These are phyloP conservation scores for Enteromius treurensis DNA, from an alignment of 2,797 vertebrate genomes.

Conservation along the genomic window DNA sequence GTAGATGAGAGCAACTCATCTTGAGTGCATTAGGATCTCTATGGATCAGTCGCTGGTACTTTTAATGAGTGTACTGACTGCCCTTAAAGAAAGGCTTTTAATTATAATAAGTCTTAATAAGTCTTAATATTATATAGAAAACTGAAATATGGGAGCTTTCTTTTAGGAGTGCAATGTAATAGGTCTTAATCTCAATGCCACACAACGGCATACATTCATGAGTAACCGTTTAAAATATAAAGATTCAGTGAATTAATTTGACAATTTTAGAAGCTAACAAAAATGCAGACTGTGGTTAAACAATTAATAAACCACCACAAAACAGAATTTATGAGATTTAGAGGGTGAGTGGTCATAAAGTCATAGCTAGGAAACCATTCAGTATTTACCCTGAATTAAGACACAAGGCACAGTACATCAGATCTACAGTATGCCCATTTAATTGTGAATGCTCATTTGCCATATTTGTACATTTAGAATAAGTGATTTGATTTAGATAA, in stretches of 20 bases:
- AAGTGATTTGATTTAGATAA: background rate
- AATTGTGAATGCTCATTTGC: background rate
- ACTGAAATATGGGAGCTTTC: background rate
- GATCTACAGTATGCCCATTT: background rate
- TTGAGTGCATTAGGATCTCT: conserved; percentile 7
- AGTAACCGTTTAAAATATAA: background rate
- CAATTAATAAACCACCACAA: background rate
- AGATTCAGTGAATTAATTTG: background rate
- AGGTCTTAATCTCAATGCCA: background rate
- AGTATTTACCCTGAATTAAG: conserved; percentile 8
- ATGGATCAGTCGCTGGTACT: background rate
- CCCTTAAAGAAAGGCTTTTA: background rate
- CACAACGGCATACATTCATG: background rate
- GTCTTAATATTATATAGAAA: conserved; percentile 19
- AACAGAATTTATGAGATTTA: background rate
- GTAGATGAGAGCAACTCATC: conserved; percentile 26
- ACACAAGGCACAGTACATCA: background rate
- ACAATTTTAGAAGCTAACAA: background rate
- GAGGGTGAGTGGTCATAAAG: background rate
- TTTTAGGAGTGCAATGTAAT: background rate
- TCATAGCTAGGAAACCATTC: background rate
- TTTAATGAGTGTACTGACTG: background rate
- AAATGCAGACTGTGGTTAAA: background rate
- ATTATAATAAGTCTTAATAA: background rate
- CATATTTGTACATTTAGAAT: background rate